A percentile compares a stretch with the other conserved stretches of the same genome.
These are phyloP conservation scores for Umimayanthus kanabou DNA, from an alignment of 92 coral and sea anemone genomes.

Conservation along the genomic window DNA sequence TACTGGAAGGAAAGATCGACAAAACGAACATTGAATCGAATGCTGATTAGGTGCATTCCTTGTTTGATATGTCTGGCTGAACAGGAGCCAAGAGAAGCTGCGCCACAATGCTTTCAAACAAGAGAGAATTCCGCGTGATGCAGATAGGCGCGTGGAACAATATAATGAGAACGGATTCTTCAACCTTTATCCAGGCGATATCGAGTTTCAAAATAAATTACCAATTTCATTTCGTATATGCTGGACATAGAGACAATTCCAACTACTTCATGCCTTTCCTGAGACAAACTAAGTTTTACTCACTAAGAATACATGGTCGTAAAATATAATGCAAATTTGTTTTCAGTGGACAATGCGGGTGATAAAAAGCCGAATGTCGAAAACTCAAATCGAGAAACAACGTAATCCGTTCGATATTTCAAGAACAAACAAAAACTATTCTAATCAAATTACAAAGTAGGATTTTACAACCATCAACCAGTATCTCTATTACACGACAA, in stretches of 20 bases:
- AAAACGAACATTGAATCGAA: too few relatives aligned
- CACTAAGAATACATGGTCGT: neutral
- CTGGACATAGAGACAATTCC: neutral
- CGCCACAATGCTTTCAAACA: too few relatives aligned
- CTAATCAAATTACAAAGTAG: neutral
- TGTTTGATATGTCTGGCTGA: too few relatives aligned
- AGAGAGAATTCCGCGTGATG: too few relatives aligned
- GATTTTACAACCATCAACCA: neutral
- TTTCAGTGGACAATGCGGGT: neutral
- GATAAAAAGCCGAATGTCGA: neutral
- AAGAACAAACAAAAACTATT: neutral
- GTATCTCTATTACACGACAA: neutral
- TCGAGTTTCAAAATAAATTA: constrained; percentile 22
- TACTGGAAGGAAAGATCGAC: too few relatives aligned
- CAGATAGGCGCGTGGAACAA: too few relatives aligned
- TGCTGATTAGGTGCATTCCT: too few relatives aligned
- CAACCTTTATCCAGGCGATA: neutral
- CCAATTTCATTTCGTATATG: neutral
- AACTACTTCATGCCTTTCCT: neutral
- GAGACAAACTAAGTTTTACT: neutral
- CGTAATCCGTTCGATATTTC: neutral
- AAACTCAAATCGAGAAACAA: neutral
- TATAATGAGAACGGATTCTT: too few relatives aligned
- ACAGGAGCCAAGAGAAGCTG: too few relatives aligned
- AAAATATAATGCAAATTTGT: constrained; percentile 11